A percentile compares a stretch with the other conserved stretches of the same genome.
Conservation (phyloP, 2,888 invertebrate genomes). For the Ophonus ardosiacus region DNA sequence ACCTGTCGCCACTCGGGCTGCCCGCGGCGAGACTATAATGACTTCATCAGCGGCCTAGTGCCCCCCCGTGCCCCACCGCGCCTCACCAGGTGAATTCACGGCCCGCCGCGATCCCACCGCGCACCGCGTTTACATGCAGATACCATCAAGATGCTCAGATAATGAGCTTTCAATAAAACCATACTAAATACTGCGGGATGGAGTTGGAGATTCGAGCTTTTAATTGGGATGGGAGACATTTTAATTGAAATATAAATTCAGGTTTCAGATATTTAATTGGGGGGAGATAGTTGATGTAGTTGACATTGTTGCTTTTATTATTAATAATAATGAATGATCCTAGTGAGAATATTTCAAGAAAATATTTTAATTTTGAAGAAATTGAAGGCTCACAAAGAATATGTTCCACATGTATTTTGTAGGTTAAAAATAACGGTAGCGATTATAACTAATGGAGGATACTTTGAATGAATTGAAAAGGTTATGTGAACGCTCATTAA, state of each 20-base stretch:
- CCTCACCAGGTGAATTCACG: slow-evolving; percentile 20
- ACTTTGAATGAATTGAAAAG: too few relatives aligned
- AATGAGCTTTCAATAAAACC: slow-evolving; percentile 39
- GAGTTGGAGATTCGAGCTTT: neutral
- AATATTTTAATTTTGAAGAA: too few relatives aligned
- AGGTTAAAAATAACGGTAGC: too few relatives aligned
- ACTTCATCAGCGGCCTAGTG: slow-evolving; percentile 67
- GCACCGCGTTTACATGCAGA: slow-evolving; percentile 40
- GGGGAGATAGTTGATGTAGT: too few relatives aligned
- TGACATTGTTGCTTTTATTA: too few relatives aligned
- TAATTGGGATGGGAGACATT: slow-evolving; percentile 1
- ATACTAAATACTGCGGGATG: neutral
- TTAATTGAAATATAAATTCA: neutral
- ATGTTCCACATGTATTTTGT: too few relatives aligned
- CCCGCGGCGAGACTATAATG: slow-evolving; percentile 67
- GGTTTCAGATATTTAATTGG: too few relatives aligned
- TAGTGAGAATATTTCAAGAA: too few relatives aligned
- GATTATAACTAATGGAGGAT: too few relatives aligned
- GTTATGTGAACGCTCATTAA: too few relatives aligned
- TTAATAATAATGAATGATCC: too few relatives aligned
- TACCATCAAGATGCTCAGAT: slow-evolving; percentile 9
- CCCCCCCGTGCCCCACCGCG: neutral
- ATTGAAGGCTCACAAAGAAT: too few relatives aligned
- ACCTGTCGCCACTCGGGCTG: slow-evolving; percentile 65
- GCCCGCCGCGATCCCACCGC: slow-evolving; percentile 32